A percentile compares a stretch with the other conserved stretches of the same genome.
phyloP scores from a whole-genome alignment of 1,140 invertebrate genomes.

The Drosophila sp. region DNA sequence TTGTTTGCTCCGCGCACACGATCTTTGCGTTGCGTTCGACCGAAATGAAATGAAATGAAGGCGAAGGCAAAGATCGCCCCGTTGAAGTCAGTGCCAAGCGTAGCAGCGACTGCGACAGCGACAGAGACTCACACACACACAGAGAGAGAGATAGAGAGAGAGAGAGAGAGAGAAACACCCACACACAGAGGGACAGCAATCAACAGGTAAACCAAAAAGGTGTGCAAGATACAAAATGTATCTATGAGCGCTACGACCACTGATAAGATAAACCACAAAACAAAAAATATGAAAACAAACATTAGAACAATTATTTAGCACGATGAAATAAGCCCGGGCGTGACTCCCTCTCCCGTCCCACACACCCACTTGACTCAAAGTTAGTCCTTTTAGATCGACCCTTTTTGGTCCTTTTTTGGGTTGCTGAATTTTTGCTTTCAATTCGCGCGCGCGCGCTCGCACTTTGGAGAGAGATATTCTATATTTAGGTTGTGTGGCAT shows the following conservation, averaged over 20 bases:
- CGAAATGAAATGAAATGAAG: conserved; percentile 22
- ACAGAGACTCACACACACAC: conserved; percentile 17
- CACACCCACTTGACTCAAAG: too few species aligned
- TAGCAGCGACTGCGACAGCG: conserved; percentile 7
- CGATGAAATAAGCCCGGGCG: conserved; percentile 14
- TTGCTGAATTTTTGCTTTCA: conserved; percentile 9
- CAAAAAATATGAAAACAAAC: conserved; percentile 30
- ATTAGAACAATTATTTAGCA: conserved; percentile 8
- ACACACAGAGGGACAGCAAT: conserved; percentile 33
- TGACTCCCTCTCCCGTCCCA: too few species aligned
- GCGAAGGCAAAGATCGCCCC: conserved; percentile 41
- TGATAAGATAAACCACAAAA: conserved; percentile 71
- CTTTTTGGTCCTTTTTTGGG: conserved; percentile 5
- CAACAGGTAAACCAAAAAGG: conserved; percentile 70
- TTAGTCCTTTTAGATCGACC: neutral
- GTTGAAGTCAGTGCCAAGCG: conserved; percentile 42
- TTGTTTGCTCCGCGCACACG: conserved; percentile 2
- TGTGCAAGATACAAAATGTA: conserved; percentile 46
- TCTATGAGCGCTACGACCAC: conserved; percentile 20
- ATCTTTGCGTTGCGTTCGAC: conserved; percentile 21
- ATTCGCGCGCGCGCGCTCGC: neutral
- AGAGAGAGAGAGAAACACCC: conserved; percentile 11
- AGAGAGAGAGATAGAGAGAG: neutral
- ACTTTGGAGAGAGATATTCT: conserved; percentile 39
- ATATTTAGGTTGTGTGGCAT: conserved; percentile 80